These are phyloP conservation scores for Turritopsis dohrnii DNA, from an alignment of 30 jellyfish, hydroid and myxozoan species.

Conservation along the genomic window DNA sequence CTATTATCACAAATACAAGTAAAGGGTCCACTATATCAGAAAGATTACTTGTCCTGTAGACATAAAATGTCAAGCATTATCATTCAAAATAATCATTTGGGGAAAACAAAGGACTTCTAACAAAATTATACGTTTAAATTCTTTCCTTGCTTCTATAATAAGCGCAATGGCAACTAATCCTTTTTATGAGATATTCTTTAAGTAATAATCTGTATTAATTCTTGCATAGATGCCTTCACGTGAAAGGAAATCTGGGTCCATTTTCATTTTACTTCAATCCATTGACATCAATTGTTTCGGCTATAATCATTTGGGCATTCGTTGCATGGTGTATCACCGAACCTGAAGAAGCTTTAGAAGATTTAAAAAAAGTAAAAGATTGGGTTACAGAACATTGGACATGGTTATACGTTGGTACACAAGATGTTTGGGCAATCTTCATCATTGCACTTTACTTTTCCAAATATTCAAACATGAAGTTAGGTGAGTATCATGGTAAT, in stretches of 20 bases:
- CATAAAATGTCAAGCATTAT: too few species aligned
- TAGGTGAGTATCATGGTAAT: slow-evolving; percentile 32
- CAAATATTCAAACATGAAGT: slow-evolving; percentile 55
- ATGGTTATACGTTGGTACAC: slow-evolving; percentile 92
- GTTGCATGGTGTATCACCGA: slow-evolving; percentile 64
- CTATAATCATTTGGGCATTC: slow-evolving; percentile 74
- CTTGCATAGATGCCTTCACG: slow-evolving; percentile 40
- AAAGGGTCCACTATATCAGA: too few species aligned
- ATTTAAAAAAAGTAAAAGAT: slow-evolving; percentile 44
- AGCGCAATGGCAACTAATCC: neutral
- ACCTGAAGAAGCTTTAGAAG: slow-evolving; percentile 37
- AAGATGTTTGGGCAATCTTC: slow-evolving; percentile 87
- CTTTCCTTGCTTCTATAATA: too few species aligned
- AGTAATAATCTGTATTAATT: neutral
- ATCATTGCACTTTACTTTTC: slow-evolving; percentile 68
- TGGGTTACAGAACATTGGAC: slow-evolving; percentile 91
- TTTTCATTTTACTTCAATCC: slow-evolving; percentile 67
- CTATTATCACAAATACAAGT: too few species aligned
- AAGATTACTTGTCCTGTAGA: too few species aligned
- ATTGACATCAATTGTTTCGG: slow-evolving; percentile 60
- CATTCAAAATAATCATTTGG: too few species aligned
- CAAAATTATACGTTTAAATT: too few species aligned
- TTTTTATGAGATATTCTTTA: neutral
- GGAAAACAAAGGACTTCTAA: too few species aligned
- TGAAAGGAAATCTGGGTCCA: slow-evolving; percentile 38